Conservation (phyloP, 2,888 invertebrate species). For the Minunthozetes semirufus region DNA sequence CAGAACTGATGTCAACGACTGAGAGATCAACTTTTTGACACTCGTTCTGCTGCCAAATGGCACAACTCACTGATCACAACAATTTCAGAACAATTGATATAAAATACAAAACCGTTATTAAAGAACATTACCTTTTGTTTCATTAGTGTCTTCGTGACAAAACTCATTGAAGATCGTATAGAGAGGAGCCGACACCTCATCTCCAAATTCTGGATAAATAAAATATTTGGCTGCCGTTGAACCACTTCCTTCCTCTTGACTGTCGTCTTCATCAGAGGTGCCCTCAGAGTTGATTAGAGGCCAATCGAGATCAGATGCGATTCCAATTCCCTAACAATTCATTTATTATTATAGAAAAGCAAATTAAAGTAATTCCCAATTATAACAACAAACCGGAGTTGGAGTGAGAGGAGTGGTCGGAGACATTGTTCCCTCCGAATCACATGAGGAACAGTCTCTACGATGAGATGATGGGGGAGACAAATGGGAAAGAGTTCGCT, state of each 20-base stretch:
- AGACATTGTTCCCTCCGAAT: slow-evolving; percentile 35
- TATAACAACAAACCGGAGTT: slow-evolving; percentile 12
- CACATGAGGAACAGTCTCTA: slow-evolving; percentile 19
- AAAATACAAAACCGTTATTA: background rate
- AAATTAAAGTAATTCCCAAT: background rate
- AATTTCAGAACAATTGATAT: background rate
- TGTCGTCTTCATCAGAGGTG: slow-evolving; percentile 44
- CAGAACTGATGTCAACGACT: slow-evolving; percentile 87
- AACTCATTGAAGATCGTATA: slow-evolving; percentile 15
- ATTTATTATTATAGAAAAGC: background rate
- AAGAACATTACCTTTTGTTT: slow-evolving; percentile 13
- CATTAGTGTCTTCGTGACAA: slow-evolving; percentile 14
- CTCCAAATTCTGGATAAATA: slow-evolving; percentile 20
- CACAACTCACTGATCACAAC: slow-evolving; percentile 69
- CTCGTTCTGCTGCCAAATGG: slow-evolving; percentile 85
- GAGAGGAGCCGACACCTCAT: background rate
- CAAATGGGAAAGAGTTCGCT: slow-evolving; percentile 1
- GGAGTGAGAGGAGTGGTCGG: slow-evolving; percentile 30
- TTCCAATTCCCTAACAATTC: background rate
- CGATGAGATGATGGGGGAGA: background rate
- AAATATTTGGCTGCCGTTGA: slow-evolving; percentile 18
- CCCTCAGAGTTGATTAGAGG: slow-evolving; percentile 41
- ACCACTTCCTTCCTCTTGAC: background rate
- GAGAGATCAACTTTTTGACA: slow-evolving; percentile 87
- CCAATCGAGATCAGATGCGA: slow-evolving; percentile 34